phyloP scores from a whole-genome alignment of 2,797 vertebrate genomes.

The Lycodopsis pacificus region DNA sequence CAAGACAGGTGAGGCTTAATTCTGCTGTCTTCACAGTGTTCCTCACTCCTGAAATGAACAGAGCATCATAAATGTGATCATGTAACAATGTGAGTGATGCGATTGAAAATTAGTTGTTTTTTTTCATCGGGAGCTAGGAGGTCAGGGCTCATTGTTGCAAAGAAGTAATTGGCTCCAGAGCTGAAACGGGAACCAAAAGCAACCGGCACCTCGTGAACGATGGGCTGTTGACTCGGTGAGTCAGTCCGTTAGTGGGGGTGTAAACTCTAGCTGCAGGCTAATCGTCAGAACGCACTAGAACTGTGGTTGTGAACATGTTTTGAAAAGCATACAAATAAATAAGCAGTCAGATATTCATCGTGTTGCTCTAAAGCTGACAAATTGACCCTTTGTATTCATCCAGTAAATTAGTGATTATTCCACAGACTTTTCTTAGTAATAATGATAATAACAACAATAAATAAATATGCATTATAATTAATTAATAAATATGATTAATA shows the following conservation, averaged over 20 bases:
- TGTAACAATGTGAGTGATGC: not conserved
- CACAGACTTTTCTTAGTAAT: not conserved
- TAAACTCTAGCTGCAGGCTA: conserved; percentile 39
- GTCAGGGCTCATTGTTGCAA: conserved; percentile 4
- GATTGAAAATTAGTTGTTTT: not conserved
- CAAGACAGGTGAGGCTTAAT: not conserved
- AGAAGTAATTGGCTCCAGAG: conserved; percentile 17
- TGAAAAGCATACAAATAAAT: conserved; percentile 11
- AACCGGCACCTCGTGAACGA: conserved; percentile 21
- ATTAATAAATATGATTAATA: no score
- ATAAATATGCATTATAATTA: no score
- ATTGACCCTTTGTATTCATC: conserved; percentile 1
- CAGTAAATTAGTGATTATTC: not conserved
- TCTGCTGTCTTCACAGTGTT: conserved; percentile 10
- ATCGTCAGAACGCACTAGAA: conserved; percentile 31
- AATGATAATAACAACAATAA: not conserved
- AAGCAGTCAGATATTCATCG: conserved; percentile 15
- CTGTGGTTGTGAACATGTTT: conserved; percentile 27
- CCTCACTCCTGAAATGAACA: not conserved
- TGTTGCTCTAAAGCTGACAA: conserved; percentile 8
- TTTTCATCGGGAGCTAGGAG: not conserved
- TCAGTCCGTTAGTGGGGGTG: conserved; percentile 32
- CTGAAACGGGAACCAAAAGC: conserved; percentile 5
- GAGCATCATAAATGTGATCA: not conserved
- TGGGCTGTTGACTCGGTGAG: conserved; percentile 48